phyloP scores from a whole-genome alignment of 2,888 invertebrate species.

The Polymixis flavicincta region DNA sequence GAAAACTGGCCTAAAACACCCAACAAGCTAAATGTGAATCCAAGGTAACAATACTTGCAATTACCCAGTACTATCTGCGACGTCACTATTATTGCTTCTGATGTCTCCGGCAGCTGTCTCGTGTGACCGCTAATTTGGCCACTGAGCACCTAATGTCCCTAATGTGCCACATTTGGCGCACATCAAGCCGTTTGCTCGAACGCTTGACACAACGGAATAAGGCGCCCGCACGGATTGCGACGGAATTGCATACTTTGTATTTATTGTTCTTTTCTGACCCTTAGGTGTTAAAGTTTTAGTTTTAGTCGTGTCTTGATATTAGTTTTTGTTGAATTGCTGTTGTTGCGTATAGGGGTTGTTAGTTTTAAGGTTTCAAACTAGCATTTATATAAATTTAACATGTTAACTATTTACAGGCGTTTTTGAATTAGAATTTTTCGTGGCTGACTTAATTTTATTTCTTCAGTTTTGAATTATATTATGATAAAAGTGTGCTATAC shows the following conservation, averaged over 20 bases:
- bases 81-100: constrained; percentile 51
- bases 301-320: constrained; percentile 37
- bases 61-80: constrained; percentile 32
- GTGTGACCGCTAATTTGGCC: constrained; percentile 62
- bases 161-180: constrained; percentile 56
- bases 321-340: constrained; percentile 38
- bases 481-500: too few relatives aligned
- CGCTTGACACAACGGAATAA: constrained; percentile 24
- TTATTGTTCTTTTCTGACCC: constrained; percentile 44
- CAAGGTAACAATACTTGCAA: constrained; percentile 39
- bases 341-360: constrained; percentile 11
- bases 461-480: not conserved
- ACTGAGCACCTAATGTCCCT: constrained; percentile 45
- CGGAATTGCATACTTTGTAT: constrained; percentile 57
- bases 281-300: constrained; percentile 35
- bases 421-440: not conserved
- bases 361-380: constrained; percentile 32
- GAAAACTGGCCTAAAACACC: not conserved
- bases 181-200: constrained; percentile 49
- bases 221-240: constrained; percentile 24
- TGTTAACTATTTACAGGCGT: not conserved
- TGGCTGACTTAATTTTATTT: not conserved
- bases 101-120: constrained; percentile 56
- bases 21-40: constrained; percentile 7
- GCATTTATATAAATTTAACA: not conserved